These are phyloP conservation scores for Eulithis testata DNA, from an alignment of 2,888 invertebrate species.

Conservation along the genomic window DNA sequence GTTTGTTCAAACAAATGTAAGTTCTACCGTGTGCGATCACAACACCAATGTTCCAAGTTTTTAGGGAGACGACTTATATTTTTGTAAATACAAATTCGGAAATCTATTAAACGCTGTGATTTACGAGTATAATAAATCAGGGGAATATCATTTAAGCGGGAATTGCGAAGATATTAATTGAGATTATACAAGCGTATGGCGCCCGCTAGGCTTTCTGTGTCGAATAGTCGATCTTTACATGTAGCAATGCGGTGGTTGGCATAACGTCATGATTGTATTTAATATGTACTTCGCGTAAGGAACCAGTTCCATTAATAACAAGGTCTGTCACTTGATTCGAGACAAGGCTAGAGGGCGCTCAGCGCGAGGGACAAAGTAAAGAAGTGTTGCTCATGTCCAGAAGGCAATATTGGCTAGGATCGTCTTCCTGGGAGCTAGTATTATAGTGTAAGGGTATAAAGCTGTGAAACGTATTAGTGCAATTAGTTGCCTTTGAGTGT, in stretches of 20 bases:
- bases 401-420: constrained; percentile 33
- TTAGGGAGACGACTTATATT: constrained; percentile 19
- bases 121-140: constrained; percentile 18
- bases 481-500: constrained; percentile 66
- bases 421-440: constrained; percentile 51
- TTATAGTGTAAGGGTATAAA: constrained; percentile 54
- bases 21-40: constrained; percentile 2
- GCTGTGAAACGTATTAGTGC: constrained; percentile 66
- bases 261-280: too few relatives aligned
- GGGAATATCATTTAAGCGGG: constrained; percentile 16
- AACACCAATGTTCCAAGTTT: constrained; percentile 4
- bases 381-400: not conserved
- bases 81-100: constrained; percentile 19
- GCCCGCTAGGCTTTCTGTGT: constrained; percentile 1
- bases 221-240: too few relatives aligned
- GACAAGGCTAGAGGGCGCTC: constrained; percentile 1
- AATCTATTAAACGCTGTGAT: constrained; percentile 17
- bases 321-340: not conserved
- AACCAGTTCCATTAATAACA: too few relatives aligned
- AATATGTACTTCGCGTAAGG: too few relatives aligned
- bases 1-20: constrained; percentile 2
- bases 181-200: constrained; percentile 13
- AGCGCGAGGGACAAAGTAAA: not conserved
- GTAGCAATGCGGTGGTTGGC: too few relatives aligned
- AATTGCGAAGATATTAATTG: constrained; percentile 6